Percentiles rank a stretch among this genome's conserved stretches.
These are phyloP conservation scores for Gallinago stenura DNA, from an alignment of 2,797 vertebrate genomes.

Conservation along the genomic window DNA sequence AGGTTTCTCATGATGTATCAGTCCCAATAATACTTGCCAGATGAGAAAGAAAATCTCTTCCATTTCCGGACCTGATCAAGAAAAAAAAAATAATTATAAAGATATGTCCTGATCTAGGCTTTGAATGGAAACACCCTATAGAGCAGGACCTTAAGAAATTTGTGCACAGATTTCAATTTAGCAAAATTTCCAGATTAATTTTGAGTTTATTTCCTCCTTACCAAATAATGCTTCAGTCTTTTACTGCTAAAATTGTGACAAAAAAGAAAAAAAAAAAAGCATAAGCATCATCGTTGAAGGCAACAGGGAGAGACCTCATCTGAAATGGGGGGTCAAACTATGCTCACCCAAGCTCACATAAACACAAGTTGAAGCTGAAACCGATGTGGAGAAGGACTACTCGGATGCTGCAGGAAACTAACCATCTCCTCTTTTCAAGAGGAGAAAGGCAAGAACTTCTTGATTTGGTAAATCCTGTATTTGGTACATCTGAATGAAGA, in stretches of 20 bases:
- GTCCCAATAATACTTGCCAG: background rate
- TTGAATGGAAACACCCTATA: background rate
- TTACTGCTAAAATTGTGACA: background rate
- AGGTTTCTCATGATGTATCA: constrained; percentile 3
- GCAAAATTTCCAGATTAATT: background rate
- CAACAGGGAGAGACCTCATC: background rate
- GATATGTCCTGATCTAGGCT: background rate
- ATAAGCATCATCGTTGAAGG: background rate
- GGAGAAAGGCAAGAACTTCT: background rate
- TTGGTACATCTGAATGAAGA: background rate
- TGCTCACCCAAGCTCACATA: background rate
- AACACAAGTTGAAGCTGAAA: background rate
- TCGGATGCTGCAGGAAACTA: background rate
- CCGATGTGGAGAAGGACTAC: background rate
- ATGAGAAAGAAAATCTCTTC: background rate
- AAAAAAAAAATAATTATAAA: background rate
- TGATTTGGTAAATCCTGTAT: background rate
- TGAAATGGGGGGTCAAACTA: background rate
- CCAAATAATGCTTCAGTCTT: background rate
- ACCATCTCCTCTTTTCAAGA: background rate
- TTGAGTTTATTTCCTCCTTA: background rate
- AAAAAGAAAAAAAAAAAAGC: background rate
- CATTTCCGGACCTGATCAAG: background rate
- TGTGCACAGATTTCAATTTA: background rate
- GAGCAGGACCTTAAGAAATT: background rate